Base-by-base conservation (phyloP, 2,113 vertebrate species). In the Tetrax tetrax region DNA sequence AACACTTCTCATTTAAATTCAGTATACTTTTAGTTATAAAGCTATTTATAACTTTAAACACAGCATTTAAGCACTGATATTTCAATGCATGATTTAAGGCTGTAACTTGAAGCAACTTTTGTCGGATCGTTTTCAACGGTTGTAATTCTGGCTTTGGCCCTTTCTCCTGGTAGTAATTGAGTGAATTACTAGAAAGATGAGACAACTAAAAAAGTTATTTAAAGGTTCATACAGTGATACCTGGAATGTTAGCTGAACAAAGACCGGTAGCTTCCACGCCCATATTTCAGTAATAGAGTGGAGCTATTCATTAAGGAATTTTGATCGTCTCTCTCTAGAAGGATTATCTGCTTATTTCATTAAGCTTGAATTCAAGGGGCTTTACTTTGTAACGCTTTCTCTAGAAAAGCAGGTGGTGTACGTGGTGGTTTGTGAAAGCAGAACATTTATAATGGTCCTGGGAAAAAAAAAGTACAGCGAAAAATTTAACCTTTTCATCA, bases 261-360 rank as follows among this genome's bases (percentile, higher is more conserved):
- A 78, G 71, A 92, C 51, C 20, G 0, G 68, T 86, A 89, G 51
- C 77, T 91, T 89, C 63, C 63, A 93, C 91, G 84, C 75, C 81
- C 41, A 3, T 56, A 63, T 65, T 91, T 80, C 65, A 76, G 33
- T 61, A 89, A 85, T 83, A 57, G 85, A 87, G 74, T 70, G 54
- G n/a, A 93, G 38, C 59, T 48, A 83, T 74, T 86, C 83, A 89
- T 81, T 96, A 72, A 91, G 77, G 51, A 94, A 94, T 85, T 90
- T 68, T 88, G 91, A 92, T 74, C 84, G 61, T 51, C 81, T 80
- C 90, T 86, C 53, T 68, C 77, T 48, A 83, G 93, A 89, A 92
- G 72, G 80, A 93, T 92, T 96, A 93, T 81, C 74, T 80, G 69
- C 60, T 94, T 80, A 60, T 85, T 88, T 93, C 88, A 93, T 97